Evolutionary conservation across 35 echinoderm and acorn worm species (phyloP).

Genomic region (Diadema setosum): DNA sequence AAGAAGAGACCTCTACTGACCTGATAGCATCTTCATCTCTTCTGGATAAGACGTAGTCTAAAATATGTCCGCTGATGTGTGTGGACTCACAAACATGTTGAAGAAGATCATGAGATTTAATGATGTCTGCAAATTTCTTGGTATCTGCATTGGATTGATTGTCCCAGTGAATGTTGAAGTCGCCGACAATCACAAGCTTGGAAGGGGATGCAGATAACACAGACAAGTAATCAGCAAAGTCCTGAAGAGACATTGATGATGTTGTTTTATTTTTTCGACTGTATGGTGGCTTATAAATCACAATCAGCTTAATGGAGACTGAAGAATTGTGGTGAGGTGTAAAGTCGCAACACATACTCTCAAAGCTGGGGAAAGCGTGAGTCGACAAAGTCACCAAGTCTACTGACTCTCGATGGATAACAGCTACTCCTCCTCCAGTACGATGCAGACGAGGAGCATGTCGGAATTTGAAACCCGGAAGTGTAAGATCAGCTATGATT

Average conservation of each 20-base stretch:
- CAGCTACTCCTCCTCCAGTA: background rate
- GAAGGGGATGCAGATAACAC: background rate
- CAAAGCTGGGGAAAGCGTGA: background rate
- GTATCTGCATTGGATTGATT: too few species aligned
- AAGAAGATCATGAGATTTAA: background rate
- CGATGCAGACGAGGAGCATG: background rate
- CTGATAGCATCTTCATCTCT: background rate
- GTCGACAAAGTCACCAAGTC: background rate
- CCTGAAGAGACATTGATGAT: background rate
- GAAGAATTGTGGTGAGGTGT: background rate
- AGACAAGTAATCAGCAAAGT: slow-evolving; percentile 17
- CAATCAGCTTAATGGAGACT: background rate
- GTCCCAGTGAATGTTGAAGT: slow-evolving; percentile 1
- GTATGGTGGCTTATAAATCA: slow-evolving; percentile 5
- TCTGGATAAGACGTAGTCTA: slow-evolving; percentile 1
- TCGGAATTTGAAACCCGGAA: background rate
- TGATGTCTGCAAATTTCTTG: background rate
- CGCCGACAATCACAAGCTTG: background rate
- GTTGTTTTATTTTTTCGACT: background rate
- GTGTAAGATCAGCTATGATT: slow-evolving; percentile 3
- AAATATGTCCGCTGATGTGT: background rate
- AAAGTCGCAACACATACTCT: slow-evolving; percentile 11
- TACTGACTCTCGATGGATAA: background rate
- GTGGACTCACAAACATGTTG: slow-evolving; percentile 8
- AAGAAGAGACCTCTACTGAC: background rate